Base-by-base conservation (phyloP, 2,113 vertebrate genomes). In the Thunnus maccoyii region DNA sequence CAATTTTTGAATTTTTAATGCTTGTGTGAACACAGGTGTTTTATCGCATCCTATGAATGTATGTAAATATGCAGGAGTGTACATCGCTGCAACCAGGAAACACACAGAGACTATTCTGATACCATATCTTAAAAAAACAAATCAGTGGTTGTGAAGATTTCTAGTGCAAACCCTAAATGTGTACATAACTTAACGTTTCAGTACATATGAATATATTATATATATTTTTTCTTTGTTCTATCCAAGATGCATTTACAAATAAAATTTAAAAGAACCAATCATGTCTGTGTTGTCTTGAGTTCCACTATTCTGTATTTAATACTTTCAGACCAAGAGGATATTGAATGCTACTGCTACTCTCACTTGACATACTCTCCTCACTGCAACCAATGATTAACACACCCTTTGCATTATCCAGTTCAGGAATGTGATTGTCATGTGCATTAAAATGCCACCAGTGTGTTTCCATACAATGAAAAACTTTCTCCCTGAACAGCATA, bases 31-130 rank as follows among this genome's bases (percentile, higher is more conserved):
- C 92, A 96, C 94, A 95, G 93, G 95, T 95, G 94, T 96, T 95
- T 96, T 87, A 94, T 96, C 94, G 92, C 96, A 97, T 96, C 96
- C 96, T 98, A 97, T 98, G 97, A 98, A 97, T 98, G 97, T 98
- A 97, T 97, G 97, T 97, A 97, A 96, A 98, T 97, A 97, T 81
- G 76, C 76, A 85, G 78, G 88, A 92, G 61, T 96, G 96, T 96
- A 95, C 92, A 96, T 96, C 94, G 91, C 88, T 91, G 91, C 94
- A 92, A 96, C 94, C 91, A 89, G 95, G 90, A 95, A 93, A 96
- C 92, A 95, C 48, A 63, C 94, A 76, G 78, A 89, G 72, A 96
- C 95, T 68, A 94, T 95, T 97, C 95, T 95, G 95, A 95, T 95
- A 96, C 95, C 93, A 51, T 94, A 95, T 95, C 94, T 91, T 93